Evolutionary conservation across 2,113 vertebrate genomes (phyloP).

Genomic region (Malurus cyaneus): DNA sequence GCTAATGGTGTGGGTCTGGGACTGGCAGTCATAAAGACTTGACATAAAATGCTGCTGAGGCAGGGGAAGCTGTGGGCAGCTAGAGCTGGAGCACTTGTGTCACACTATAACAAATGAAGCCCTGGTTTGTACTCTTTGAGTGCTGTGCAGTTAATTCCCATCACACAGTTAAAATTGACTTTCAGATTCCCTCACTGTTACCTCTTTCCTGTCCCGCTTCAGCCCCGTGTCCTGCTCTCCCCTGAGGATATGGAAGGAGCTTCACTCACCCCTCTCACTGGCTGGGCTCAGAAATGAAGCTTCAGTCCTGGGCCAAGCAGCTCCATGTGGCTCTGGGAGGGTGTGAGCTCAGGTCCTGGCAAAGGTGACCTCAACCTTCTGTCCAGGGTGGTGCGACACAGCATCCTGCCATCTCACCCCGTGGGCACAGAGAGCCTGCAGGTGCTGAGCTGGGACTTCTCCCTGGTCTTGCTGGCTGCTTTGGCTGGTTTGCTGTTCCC

Average conservation of each 20-base stretch:
- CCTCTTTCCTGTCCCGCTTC: not conserved
- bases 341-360: fast-evolving
- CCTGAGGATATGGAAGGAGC: not conserved
- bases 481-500: not conserved
- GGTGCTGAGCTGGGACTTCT: not conserved
- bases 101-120: not conserved
- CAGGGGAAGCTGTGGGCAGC: not conserved
- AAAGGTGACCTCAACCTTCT: fast-evolving
- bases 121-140: not conserved
- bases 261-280: not conserved
- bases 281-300: not conserved
- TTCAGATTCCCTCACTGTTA: not conserved
- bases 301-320: fast-evolving
- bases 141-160: not conserved
- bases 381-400: not conserved
- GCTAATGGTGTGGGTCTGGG: not conserved
- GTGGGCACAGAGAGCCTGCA: not conserved
- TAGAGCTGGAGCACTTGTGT: not conserved
- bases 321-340: not conserved
- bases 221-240: not conserved
- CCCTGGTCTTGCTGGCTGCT: not conserved
- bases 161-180: not conserved
- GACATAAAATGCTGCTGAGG: not conserved
- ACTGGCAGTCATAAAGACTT: not conserved
- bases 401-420: not conserved